Evolutionary conservation across 2,113 vertebrate species (phyloP), one percentile per base, ranked within the genome.

Genomic region (Numida meleagris): DNA sequence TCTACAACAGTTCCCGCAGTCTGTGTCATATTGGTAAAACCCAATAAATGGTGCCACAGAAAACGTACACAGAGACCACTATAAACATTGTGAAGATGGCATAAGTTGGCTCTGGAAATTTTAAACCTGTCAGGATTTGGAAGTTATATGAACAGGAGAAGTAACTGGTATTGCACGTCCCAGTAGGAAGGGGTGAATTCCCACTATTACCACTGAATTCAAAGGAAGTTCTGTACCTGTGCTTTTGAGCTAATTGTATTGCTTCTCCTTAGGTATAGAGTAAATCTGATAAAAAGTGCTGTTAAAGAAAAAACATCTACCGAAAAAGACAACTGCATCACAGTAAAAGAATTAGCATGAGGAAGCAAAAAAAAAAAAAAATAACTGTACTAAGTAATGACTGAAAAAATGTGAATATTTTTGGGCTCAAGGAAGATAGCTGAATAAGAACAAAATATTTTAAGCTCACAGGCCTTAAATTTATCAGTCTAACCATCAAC

Each of bases 401-500:
- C 24, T 42, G 79, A 46, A 34, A 36, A 46, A 5, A 12, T 5
- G 33, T 43, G 86, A 66, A n/a, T 14, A 12, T 31, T 15, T 62
- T 88, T 58, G 34, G 40, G 33, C 10, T 55, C 34, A 57, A 62
- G 40, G 62, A 82, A 40, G 4, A 70, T 8, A 14, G 6, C n/a
- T 6, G 48, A 34, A 65, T 46, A 2, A 51, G 29, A 81, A 59
- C 17, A 8, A 76, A 81, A 68, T 50, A 73, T 50, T 88, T 86
- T 78, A 84, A 91, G 63, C 27, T 57, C 74, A 75, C 51, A 82
- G 36, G 62, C 34, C 67, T 93, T 94, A 91, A 95, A 90, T 45
- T 91, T 93, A 93, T 55, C 50, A 91, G 53, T 82, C 85, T 58
- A 78, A 84, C 87, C 96, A 97, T 93, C 93, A 87, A 66, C 75